These are phyloP conservation scores for Henicopernis longicauda DNA, from an alignment of 2,113 vertebrate genomes.

Conservation along the genomic window DNA sequence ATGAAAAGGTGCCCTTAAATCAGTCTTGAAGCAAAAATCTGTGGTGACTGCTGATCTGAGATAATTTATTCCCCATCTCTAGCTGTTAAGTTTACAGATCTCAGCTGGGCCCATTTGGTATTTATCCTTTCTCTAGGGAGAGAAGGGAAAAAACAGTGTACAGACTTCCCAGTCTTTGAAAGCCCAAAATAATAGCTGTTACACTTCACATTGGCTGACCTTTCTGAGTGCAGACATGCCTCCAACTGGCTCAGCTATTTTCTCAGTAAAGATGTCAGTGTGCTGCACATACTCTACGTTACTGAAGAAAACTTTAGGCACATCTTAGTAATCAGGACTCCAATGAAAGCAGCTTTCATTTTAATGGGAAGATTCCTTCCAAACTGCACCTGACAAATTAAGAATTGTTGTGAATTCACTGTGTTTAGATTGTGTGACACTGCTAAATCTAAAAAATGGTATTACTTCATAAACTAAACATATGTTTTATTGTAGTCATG, in stretches of 20 bases:
- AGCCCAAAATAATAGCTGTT: constrained; percentile 67
- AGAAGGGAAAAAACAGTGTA: constrained; percentile 66
- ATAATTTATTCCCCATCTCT: constrained; percentile 54
- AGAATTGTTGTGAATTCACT: neutral
- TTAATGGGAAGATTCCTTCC: constrained; percentile 26
- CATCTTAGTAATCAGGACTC: neutral
- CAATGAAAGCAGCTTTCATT: neutral
- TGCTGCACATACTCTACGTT: neutral
- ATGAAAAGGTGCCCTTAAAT: neutral
- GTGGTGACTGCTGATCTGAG: neutral
- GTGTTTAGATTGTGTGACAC: neutral
- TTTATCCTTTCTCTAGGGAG: constrained; percentile 75
- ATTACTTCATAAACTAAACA: constrained; percentile 39
- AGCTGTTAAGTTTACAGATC: constrained; percentile 69
- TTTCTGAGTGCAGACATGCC: constrained; percentile 32
- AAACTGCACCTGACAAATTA: neutral
- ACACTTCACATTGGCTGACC: constrained; percentile 69
- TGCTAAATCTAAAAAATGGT: constrained; percentile 20
- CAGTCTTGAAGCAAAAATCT: constrained; percentile 22
- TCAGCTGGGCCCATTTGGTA: constrained; percentile 63
- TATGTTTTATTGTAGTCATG: neutral
- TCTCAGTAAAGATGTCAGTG: constrained; percentile 56
- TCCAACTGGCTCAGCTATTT: constrained; percentile 63
- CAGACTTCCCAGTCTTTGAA: constrained; percentile 74
- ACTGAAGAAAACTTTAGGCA: neutral